Evolutionary conservation across 2,888 invertebrate species (phyloP), one percentile per base, ranked within the genome.

Genomic region (Pardosa pseudoannulata): DNA sequence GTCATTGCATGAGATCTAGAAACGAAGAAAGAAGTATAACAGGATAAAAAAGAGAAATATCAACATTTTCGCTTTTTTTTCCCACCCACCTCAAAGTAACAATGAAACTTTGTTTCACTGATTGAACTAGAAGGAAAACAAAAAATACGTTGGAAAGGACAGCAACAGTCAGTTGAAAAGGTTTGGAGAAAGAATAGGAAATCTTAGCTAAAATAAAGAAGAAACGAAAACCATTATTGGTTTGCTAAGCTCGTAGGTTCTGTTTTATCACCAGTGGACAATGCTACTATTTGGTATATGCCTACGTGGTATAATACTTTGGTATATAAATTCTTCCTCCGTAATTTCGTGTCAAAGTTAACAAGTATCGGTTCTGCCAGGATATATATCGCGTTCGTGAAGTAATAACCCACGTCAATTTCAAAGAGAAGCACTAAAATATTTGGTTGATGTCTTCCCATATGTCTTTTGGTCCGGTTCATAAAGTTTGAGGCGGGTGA

Each of bases 351-450:
- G 73, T 78, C 82, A 76, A 76, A 83, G 78, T 78, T 83, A 78
- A 83, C 83, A 83, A 83, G 83, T 78, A 78, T 78, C 50, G 67
- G 76, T 78, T 16, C n/a, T 41, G 31, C 29, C 19, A 13, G 76
- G 56, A 83, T 76, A 83, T 75, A 83, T 78, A 56, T 83, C 78
- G 78, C 29, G 76, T 73, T 78, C 78, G 78, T 83, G 72, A 78
- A 83, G 72, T 83, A 83, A 83, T 83, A 83, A 83, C 83, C 71
- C 46, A 67, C 83, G 76, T 78, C 83, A 76, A 73, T 83, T 73
- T 83, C 72, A 83, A 78, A 78, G 76, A 78, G 73, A 32, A 36
- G 83, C 83, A 65, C 72, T 78, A 76, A 83, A 83, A 78, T 78
- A 83, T 83, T 76, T 83, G 76, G 76, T 76, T 83, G 83, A 83